Evolutionary conservation across 2,113 vertebrate genomes (phyloP).

Genomic region (Oenanthe melanoleuca): DNA sequence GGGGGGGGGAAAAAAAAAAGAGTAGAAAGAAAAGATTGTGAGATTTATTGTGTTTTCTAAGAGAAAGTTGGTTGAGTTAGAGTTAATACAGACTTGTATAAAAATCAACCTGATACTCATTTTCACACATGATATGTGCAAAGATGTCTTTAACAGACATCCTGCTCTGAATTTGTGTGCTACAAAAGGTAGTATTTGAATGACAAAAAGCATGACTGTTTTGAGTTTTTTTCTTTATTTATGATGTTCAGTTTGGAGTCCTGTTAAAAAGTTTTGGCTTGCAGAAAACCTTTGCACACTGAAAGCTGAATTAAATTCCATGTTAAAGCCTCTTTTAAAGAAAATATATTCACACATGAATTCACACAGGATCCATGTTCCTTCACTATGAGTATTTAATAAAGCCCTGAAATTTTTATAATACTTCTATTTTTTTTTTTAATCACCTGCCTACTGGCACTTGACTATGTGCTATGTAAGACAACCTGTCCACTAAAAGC

Average conservation of each 20-base stretch:
- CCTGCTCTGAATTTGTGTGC: neutral
- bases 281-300: neutral
- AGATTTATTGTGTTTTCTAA: neutral
- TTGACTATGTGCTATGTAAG: neutral
- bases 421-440: neutral
- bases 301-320: neutral
- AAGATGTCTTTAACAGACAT: neutral
- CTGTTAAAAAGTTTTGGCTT: neutral
- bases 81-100: neutral
- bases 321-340: neutral
- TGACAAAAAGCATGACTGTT: neutral
- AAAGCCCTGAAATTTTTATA: neutral
- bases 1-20: too few species aligned
- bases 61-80: neutral
- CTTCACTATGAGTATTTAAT: neutral
- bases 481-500: neutral
- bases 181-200: neutral
- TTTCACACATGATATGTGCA: neutral
- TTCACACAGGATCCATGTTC: neutral
- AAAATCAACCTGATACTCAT: neutral
- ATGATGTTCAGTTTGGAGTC: neutral
- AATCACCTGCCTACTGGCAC: neutral
- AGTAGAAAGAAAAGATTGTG: neutral
- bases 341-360: neutral
- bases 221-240: neutral